Evolutionary conservation across 2,797 vertebrate genomes (phyloP).

Genomic region (Silurus aristotelis): DNA sequence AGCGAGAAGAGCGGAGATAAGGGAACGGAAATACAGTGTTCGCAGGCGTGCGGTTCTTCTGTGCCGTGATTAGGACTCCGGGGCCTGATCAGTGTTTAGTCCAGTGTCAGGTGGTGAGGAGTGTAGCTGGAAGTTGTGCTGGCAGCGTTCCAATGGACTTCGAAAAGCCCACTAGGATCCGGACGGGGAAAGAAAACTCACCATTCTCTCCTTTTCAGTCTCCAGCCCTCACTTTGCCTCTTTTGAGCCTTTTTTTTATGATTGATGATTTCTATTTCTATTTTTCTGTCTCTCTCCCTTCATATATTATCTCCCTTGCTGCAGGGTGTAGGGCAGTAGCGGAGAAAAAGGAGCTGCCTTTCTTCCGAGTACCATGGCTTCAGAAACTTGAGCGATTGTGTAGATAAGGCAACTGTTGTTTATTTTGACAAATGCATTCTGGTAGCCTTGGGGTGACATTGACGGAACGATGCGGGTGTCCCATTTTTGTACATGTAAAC

Average conservation of each 20-base stretch:
- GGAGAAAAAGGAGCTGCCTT: slow-evolving; percentile 25
- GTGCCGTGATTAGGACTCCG: background rate
- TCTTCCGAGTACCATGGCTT: slow-evolving; percentile 19
- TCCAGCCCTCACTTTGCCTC: background rate
- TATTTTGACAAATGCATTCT: slow-evolving; percentile 54
- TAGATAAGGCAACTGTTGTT: slow-evolving; percentile 50
- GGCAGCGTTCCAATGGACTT: slow-evolving; percentile 21
- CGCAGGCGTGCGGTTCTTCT: background rate
- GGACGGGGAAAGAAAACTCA: background rate
- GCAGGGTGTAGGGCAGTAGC: slow-evolving; percentile 12
- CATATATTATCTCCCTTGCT: slow-evolving; percentile 10
- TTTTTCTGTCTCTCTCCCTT: background rate
- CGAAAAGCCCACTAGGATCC: slow-evolving; percentile 15
- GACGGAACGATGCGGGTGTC: slow-evolving; percentile 33
- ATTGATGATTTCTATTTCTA: background rate
- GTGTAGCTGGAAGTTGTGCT: slow-evolving; percentile 5
- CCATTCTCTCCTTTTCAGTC: slow-evolving; percentile 50
- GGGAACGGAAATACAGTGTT: background rate
- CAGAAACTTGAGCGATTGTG: slow-evolving; percentile 41
- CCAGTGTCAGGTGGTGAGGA: background rate
- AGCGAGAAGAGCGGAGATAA: slow-evolving; percentile 1
- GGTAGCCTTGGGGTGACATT: slow-evolving; percentile 55
- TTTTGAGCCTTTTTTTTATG: slow-evolving; percentile 22
- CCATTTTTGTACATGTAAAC: slow-evolving; percentile 43
- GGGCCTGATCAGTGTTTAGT: slow-evolving; percentile 37